Percentiles rank a stretch among this genome's conserved stretches.
These are phyloP conservation scores for Symphodus melops DNA, from an alignment of 2,113 vertebrate genomes.

Conservation along the genomic window DNA sequence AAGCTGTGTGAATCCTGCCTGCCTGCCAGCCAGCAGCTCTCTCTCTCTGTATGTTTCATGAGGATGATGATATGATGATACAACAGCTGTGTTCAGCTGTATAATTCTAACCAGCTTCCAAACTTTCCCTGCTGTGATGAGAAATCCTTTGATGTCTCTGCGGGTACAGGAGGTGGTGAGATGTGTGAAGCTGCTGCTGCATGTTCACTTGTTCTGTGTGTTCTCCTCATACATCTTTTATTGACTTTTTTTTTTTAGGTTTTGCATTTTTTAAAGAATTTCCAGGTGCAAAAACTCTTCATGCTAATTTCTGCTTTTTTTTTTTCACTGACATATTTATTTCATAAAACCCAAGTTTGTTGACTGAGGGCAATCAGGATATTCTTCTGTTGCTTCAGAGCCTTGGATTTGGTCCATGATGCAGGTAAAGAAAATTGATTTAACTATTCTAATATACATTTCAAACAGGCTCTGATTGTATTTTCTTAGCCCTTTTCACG, in stretches of 20 bases:
- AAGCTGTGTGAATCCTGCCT: constrained; percentile 2
- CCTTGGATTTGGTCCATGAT: constrained; percentile 1
- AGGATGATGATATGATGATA: constrained; percentile 68
- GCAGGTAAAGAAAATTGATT: too few relatives aligned
- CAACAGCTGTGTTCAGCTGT: constrained; percentile 43
- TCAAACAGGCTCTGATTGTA: neutral
- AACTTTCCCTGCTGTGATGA: constrained; percentile 46
- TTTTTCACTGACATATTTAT: constrained; percentile 5
- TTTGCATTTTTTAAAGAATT: neutral
- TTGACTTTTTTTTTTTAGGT: constrained; percentile 3
- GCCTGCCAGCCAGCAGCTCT: constrained; percentile 15
- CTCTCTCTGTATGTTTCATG: constrained; percentile 56
- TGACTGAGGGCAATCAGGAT: neutral
- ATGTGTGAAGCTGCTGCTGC: neutral
- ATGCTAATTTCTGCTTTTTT: constrained; percentile 8
- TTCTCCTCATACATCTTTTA: neutral
- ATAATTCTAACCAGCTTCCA: constrained; percentile 47
- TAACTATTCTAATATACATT: neutral
- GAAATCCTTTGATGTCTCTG: constrained; percentile 57
- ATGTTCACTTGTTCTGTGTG: constrained; percentile 2
- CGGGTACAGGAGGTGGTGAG: constrained; percentile 8
- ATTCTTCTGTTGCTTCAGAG: constrained; percentile 2
- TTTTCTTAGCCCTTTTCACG: neutral
- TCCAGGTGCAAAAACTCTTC: neutral
- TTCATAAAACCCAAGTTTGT: neutral